Evolutionary conservation across 2,888 invertebrate genomes (phyloP), one percentile per base, ranked within the genome.

Genomic region (Cerastis leucographa): DNA sequence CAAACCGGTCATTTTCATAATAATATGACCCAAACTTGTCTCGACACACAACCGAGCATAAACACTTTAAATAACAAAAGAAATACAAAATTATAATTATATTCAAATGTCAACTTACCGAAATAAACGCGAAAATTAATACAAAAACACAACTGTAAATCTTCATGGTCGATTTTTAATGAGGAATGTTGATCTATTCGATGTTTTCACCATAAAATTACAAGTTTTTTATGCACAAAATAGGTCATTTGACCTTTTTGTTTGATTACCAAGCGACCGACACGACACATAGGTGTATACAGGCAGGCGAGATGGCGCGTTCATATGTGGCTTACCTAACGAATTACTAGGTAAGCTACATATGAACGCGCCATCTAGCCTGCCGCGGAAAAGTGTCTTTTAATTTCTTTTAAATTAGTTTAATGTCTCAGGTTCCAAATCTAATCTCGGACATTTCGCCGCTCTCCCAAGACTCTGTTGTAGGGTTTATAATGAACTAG

Each of bases 91-190:
- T n/a, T 22, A 35, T 35, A 35, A 35, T 35, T 35, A 35, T 35
- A 35, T 35, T 8, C 40, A 35, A 35, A 62, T 62, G n/a, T 25
- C 17, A 73, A 80, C 80, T 75, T 29, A 83, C 85, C 86, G 78
- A 78, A n/a, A 77, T 25, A 61, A 4, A 67, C 1, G 61, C 40
- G 9, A 59, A 46, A 64, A 85, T 25, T 0, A 76, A 59, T 49
- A 73, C 68, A 0, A 46, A 40, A 29, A 62, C 64, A 80, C 71
- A 7, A n/a, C 19, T 12, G 5, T 19, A 46, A 0, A 44, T 17
- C 35, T n/a, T 75, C 82, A 82, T 82, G 65, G 14, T 29, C 56
- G 35, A 12, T 4, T 51, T 12, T 0, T 9, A 49, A 56, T 2
- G 14, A 46, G 25, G 2, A 22, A 49, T n/a, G 12, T 49, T 0